These are phyloP conservation scores for Acleris cristana DNA, from an alignment of 2,888 invertebrate genomes.

Conservation along the genomic window DNA sequence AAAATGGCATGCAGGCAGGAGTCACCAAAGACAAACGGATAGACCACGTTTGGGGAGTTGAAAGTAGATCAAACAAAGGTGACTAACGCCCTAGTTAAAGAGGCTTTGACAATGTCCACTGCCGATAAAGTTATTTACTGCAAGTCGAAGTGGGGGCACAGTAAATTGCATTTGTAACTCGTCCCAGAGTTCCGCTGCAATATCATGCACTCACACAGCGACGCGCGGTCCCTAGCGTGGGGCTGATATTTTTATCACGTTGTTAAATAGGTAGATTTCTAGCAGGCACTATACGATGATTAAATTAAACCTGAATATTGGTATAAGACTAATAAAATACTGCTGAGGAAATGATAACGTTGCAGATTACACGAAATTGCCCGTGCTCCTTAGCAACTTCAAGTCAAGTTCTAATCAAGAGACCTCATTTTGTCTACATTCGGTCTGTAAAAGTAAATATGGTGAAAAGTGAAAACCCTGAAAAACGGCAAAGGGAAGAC, in stretches of 20 bases:
- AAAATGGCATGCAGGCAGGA: not conserved
- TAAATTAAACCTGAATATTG: not conserved
- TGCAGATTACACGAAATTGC: not conserved
- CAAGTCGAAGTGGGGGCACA: conserved; percentile 61
- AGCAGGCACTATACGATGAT: not conserved
- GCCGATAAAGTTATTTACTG: conserved; percentile 72
- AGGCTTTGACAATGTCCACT: conserved; percentile 45
- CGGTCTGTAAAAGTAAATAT: no score
- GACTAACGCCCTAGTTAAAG: conserved; percentile 30
- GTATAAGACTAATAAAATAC: not conserved
- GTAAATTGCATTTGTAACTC: conserved; percentile 75
- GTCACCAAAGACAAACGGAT: not conserved
- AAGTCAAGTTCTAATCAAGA: no score
- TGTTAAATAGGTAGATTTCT: conserved; percentile 1
- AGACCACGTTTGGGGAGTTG: conserved; percentile 1
- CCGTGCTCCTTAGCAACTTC: no score
- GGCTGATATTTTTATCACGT: conserved; percentile 21
- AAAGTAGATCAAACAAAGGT: conserved; percentile 24
- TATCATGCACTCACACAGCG: conserved; percentile 44
- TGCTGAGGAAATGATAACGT: not conserved
- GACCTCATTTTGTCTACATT: no score
- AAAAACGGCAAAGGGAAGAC: no score
- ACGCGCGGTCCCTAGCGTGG: not conserved
- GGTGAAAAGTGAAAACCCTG: no score
- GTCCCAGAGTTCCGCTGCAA: conserved; percentile 57